Conservation (phyloP, 2,113 vertebrate genomes). For the Sorex fumeus region DNA sequence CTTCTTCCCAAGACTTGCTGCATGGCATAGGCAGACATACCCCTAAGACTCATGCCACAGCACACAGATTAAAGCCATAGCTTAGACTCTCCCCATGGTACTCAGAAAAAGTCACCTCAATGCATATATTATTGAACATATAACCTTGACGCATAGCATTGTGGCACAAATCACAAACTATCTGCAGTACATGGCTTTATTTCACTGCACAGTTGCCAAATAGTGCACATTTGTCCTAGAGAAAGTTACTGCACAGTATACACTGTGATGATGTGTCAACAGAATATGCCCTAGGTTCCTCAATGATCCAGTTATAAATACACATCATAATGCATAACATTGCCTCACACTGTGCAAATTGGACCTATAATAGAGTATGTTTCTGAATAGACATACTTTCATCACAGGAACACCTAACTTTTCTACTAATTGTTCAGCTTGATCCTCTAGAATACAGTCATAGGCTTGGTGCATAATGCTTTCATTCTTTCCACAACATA, state of each 20-base stretch:
- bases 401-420: background rate
- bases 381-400: background rate
- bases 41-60: background rate
- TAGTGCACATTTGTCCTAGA: background rate
- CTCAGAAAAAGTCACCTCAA: background rate
- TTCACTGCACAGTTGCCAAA: background rate
- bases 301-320: background rate
- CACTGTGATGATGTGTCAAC: background rate
- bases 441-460: rapidly evolving
- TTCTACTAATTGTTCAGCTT: background rate
- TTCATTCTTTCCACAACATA: background rate
- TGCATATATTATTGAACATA: background rate
- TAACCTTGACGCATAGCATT: background rate
- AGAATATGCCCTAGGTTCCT: background rate
- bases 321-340: too few relatives aligned
- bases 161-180: background rate
- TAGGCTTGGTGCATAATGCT: background rate
- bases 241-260: background rate
- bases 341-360: rapidly evolving
- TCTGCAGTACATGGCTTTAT: background rate
- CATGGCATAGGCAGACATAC: background rate
- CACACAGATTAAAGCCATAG: background rate
- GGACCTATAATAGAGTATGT: background rate
- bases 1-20: background rate
- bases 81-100: background rate